phyloP scores from a whole-genome alignment of 2,888 invertebrate genomes.

The Steromphala cineraria region DNA sequence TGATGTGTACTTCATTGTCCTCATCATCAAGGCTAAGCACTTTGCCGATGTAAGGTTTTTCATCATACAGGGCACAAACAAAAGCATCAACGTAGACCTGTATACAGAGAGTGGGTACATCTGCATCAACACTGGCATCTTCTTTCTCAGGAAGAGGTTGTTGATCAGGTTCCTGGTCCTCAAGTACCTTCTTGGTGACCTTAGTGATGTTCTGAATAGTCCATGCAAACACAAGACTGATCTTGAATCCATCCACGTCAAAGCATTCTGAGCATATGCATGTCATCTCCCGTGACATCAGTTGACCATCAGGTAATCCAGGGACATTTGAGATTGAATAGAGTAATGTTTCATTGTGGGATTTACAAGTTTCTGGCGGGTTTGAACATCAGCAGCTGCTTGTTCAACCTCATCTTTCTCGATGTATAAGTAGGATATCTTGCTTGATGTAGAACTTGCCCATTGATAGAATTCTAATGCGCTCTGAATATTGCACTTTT shows the following conservation, averaged over 20 bases:
- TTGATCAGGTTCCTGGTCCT: no score
- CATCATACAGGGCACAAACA: not conserved
- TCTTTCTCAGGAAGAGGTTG: no score
- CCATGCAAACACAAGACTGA: no score
- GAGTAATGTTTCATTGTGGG: constrained; percentile 13
- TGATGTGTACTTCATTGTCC: not conserved
- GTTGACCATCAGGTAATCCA: no score
- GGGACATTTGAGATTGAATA: no score
- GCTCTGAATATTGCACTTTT: constrained; percentile 25
- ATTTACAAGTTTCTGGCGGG: not conserved
- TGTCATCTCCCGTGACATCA: no score
- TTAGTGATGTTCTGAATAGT: no score
- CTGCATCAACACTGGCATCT: no score
- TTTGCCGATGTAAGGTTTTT: not conserved
- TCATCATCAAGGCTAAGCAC: not conserved
- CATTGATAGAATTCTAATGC: constrained; percentile 24
- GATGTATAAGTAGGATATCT: constrained; percentile 2
- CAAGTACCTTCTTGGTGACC: no score
- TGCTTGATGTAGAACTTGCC: not conserved
- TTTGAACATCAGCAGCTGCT: not conserved
- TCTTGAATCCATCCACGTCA: no score
- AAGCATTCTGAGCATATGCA: no score
- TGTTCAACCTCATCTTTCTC: constrained; percentile 5
- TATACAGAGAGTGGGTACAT: no score
- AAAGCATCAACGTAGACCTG: not conserved